These are phyloP conservation scores for Actinopyga echinites DNA, from an alignment of 53 echinoderm and acorn worm species.

Conservation along the genomic window DNA sequence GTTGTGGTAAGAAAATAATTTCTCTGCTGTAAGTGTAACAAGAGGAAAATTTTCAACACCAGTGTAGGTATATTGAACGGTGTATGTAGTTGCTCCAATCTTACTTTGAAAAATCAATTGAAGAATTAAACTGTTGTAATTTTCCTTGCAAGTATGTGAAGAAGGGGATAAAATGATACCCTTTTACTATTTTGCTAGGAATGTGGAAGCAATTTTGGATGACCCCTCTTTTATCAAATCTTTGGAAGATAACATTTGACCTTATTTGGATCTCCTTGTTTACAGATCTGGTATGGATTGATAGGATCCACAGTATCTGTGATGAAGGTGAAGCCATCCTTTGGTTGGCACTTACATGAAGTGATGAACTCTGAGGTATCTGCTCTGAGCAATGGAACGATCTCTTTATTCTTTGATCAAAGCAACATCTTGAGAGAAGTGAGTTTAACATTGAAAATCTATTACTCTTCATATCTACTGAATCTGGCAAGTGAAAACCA, in stretches of 20 bases:
- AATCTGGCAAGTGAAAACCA: too few relatives aligned
- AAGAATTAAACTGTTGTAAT: too few relatives aligned
- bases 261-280: background rate
- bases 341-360: conserved; percentile 8
- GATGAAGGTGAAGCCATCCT: background rate
- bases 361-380: background rate
- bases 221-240: background rate
- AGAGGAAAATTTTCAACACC: too few relatives aligned
- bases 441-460: background rate
- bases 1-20: too few relatives aligned
- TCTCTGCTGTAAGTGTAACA: too few relatives aligned
- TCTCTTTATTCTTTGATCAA: background rate
- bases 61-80: too few relatives aligned
- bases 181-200: too few relatives aligned
- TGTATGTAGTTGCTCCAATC: too few relatives aligned
- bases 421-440: background rate
- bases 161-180: too few relatives aligned
- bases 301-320: conserved; percentile 1
- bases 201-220: background rate
- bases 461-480: too few relatives aligned
- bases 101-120: too few relatives aligned
- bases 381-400: background rate
- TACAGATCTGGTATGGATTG: background rate
- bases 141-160: too few relatives aligned
- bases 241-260: background rate